Evolutionary conservation across 2,888 invertebrate genomes (phyloP).

Genomic region (Patella pellucida): DNA sequence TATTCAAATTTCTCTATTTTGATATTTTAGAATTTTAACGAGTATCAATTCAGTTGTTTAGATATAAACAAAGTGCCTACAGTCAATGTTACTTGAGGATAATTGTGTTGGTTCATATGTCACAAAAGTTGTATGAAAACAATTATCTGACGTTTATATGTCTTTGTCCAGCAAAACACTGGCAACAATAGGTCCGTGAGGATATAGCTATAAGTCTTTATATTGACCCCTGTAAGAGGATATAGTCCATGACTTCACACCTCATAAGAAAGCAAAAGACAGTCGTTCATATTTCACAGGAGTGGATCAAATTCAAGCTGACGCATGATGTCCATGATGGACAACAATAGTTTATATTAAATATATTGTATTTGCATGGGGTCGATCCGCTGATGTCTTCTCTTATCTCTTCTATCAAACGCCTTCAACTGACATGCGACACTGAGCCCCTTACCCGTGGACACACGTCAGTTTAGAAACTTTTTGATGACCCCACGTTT

Average conservation of each 20-base stretch:
- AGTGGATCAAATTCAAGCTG: conserved; percentile 1
- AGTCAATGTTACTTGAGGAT: too few species aligned
- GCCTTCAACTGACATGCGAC: not conserved
- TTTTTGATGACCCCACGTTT: not conserved
- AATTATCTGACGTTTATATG: not conserved
- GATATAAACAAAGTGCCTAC: too few species aligned
- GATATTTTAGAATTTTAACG: too few species aligned
- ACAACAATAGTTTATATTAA: conserved; percentile 6
- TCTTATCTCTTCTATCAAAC: not conserved
- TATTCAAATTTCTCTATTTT: too few species aligned
- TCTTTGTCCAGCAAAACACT: not conserved
- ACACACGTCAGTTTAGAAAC: not conserved
- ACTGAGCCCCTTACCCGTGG: not conserved
- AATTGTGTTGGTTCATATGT: not conserved
- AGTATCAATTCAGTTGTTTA: too few species aligned
- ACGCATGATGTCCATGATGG: conserved; percentile 3
- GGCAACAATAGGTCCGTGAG: not conserved
- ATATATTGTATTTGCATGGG: not conserved
- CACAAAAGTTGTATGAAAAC: not conserved
- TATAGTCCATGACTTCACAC: not conserved
- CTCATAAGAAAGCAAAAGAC: not conserved
- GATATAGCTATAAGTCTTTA: not conserved
- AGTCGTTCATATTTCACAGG: conserved; percentile 1
- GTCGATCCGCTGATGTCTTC: not conserved
- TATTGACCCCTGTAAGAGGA: conserved; percentile 5